These are phyloP conservation scores for Conchocele bisecta DNA, from an alignment of 2,888 invertebrate genomes.

Conservation along the genomic window DNA sequence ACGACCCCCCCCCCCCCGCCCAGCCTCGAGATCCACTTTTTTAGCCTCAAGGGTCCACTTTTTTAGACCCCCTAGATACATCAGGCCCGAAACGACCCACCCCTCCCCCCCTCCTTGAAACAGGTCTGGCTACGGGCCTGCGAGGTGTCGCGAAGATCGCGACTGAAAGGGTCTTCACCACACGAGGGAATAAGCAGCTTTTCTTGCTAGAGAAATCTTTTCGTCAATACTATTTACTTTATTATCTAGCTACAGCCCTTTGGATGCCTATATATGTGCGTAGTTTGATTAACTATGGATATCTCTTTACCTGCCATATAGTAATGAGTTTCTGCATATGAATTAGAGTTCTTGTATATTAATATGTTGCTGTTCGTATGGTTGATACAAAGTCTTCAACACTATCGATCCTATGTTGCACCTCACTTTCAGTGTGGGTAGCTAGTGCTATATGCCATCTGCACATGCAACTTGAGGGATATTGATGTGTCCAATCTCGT, in stretches of 20 bases:
- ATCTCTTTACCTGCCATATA: background rate
- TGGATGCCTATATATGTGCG: background rate
- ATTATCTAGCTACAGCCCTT: background rate
- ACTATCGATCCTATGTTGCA: background rate
- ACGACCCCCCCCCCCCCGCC: no score
- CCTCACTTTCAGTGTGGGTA: background rate
- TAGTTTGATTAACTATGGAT: background rate
- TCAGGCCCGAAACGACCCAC: no score
- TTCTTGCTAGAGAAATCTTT: background rate
- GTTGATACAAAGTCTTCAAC: conserved; percentile 3
- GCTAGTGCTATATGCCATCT: background rate
- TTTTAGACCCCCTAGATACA: no score
- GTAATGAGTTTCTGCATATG: background rate
- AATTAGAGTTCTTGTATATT: background rate
- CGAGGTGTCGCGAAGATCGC: no score
- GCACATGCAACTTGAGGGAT: background rate
- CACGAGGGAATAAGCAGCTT: conserved; percentile 8
- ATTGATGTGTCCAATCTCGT: background rate
- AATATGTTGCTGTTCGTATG: background rate
- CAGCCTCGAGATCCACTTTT: no score
- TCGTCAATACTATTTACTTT: conserved; percentile 1
- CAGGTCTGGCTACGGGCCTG: no score
- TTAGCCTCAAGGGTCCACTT: no score
- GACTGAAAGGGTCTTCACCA: no score
- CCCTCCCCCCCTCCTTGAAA: no score